Evolutionary conservation across 2,113 vertebrate genomes (phyloP).

Genomic region (Bos javanicus): DNA sequence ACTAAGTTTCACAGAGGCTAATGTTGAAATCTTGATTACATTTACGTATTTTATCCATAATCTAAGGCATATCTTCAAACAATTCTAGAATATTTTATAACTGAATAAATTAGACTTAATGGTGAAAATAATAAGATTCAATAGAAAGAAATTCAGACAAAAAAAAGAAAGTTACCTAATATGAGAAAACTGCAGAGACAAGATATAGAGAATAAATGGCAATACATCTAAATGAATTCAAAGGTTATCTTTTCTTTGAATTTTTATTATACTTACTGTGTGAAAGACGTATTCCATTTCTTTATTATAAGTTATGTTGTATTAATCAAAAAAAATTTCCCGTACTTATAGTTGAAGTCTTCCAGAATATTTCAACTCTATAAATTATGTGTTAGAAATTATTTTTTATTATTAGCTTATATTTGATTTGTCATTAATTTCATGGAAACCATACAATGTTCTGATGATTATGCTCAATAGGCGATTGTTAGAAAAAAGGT

Average conservation of each 20-base stretch:
- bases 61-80: not conserved
- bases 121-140: not conserved
- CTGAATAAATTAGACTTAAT: not conserved
- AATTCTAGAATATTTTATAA: not conserved
- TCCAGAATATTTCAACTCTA: not conserved
- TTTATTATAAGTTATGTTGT: not conserved
- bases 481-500: not conserved
- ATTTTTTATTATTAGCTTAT: not conserved
- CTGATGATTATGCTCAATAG: not conserved
- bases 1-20: not conserved
- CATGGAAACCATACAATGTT: not conserved
- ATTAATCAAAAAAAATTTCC: not conserved
- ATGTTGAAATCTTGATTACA: not conserved
- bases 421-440: not conserved
- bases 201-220: not conserved
- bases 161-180: not conserved
- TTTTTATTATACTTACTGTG: not conserved
- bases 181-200: not conserved
- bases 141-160: not conserved
- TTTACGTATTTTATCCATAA: not conserved
- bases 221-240: not conserved
- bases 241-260: not conserved
- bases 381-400: not conserved
- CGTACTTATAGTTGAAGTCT: not conserved
- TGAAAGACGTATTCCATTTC: not conserved